Percentiles rank a stretch among this genome's conserved stretches.
These are phyloP conservation scores for Drosophila leonis DNA, from an alignment of 2,888 invertebrate genomes.

Conservation along the genomic window DNA sequence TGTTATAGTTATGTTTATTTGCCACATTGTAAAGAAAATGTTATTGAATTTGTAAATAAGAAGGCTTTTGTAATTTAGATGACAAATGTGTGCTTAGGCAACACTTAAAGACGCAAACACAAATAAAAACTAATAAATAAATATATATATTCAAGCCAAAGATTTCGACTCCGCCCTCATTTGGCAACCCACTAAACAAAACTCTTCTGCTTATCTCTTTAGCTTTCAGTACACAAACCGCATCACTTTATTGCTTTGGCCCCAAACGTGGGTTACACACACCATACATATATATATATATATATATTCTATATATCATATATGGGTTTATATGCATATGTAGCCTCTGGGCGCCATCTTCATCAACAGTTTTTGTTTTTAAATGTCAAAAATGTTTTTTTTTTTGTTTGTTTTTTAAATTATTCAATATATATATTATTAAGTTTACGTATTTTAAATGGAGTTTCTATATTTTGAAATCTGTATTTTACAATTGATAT, in stretches of 20 bases:
- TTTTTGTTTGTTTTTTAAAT: constrained; percentile 21
- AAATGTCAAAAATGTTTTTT: constrained; percentile 25
- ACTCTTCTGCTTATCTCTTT: constrained; percentile 18
- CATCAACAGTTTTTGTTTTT: constrained; percentile 33
- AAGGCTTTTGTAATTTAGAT: constrained; percentile 71
- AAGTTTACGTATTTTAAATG: constrained; percentile 47
- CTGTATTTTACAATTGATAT: constrained; percentile 61
- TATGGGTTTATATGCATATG: constrained; percentile 1
- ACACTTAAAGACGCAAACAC: constrained; percentile 62
- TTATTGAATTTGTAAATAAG: constrained; percentile 52
- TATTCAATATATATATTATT: constrained; percentile 18
- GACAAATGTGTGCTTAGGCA: constrained; percentile 66
- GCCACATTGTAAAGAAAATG: constrained; percentile 47
- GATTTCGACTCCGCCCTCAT: background rate
- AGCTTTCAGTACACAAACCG: constrained; percentile 66
- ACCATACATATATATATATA: constrained; percentile 1
- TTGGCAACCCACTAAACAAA: constrained; percentile 1
- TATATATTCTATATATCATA: constrained; percentile 13
- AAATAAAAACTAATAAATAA: constrained; percentile 27
- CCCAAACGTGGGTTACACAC: constrained; percentile 51
- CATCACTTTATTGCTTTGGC: constrained; percentile 68
- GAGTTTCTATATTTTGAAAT: constrained; percentile 43
- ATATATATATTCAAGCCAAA: constrained; percentile 15
- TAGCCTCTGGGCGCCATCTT: constrained; percentile 18
- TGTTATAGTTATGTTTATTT: constrained; percentile 62